phyloP scores from a whole-genome alignment of 2,888 invertebrate species.

The Girardia tigrina region DNA sequence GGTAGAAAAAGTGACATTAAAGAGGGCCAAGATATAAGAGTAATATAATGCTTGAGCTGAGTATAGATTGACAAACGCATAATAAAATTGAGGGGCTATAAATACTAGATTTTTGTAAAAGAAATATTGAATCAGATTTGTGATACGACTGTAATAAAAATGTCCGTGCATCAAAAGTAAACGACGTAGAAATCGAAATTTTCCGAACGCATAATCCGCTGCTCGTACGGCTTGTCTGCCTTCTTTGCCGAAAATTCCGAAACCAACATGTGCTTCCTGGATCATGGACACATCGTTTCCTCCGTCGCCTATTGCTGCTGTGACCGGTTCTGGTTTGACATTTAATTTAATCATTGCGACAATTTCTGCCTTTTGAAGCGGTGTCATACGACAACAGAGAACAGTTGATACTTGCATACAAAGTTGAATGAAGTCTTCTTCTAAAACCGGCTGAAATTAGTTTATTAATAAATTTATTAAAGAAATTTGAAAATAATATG shows the following conservation, averaged over 20 bases:
- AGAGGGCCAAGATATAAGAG: conserved; percentile 62
- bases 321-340: conserved; percentile 58
- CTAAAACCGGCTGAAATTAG: neutral
- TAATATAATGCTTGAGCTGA: conserved; percentile 58
- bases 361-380: conserved; percentile 74
- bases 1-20: conserved; percentile 64
- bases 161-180: conserved; percentile 52
- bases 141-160: conserved; percentile 65
- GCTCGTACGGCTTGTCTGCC: conserved; percentile 58
- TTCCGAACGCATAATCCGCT: conserved; percentile 72
- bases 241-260: conserved; percentile 54
- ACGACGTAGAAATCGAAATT: conserved; percentile 58
- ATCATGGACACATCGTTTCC: conserved; percentile 97
- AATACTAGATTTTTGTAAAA: conserved; percentile 73
- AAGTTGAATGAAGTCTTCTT: neutral
- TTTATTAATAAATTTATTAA: too few relatives aligned
- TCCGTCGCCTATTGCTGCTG: conserved; percentile 87
- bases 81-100: conserved; percentile 57
- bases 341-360: conserved; percentile 65
- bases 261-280: conserved; percentile 56
- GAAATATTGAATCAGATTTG: conserved; percentile 65
- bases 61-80: conserved; percentile 50
- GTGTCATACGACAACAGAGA: conserved; percentile 75
- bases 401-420: conserved; percentile 56
- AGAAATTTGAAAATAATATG: too few relatives aligned